Evolutionary conservation across 2,888 invertebrate species (phyloP).

Genomic region (Pocota personata): DNA sequence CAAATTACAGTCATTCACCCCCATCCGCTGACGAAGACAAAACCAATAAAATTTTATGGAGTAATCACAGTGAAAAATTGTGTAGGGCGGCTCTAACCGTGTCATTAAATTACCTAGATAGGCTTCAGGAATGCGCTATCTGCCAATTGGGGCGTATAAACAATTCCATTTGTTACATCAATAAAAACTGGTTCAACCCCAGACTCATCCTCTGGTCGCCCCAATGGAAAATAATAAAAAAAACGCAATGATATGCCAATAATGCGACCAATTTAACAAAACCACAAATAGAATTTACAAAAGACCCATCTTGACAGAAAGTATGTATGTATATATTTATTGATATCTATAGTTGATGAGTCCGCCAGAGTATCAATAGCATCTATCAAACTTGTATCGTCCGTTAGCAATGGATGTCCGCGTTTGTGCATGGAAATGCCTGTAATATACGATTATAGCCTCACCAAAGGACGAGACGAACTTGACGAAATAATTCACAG

Average conservation of each 20-base stretch:
- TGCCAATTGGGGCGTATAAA: conserved; percentile 36
- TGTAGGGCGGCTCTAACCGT: conserved; percentile 49
- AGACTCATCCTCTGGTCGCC: neutral
- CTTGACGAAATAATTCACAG: neutral
- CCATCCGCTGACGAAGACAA: conserved; percentile 1
- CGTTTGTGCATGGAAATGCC: neutral
- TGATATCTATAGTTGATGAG: neutral
- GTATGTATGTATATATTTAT: conserved; percentile 20
- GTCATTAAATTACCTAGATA: conserved; percentile 67
- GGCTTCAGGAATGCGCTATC: conserved; percentile 16
- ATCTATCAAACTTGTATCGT: neutral
- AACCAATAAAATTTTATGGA: conserved; percentile 67
- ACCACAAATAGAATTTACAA: neutral
- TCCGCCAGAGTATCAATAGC: neutral
- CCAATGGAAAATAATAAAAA: conserved; percentile 28
- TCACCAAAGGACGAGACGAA: neutral
- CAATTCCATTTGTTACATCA: conserved; percentile 64
- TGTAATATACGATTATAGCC: neutral
- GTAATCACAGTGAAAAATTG: conserved; percentile 63
- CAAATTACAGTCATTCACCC: conserved; percentile 41
- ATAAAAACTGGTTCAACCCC: conserved; percentile 42
- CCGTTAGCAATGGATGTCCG: neutral
- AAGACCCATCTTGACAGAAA: neutral
- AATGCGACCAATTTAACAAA: conserved; percentile 29
- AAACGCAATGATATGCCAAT: conserved; percentile 32